phyloP scores from a whole-genome alignment of 1,140 invertebrate species.

The Hypothenemus hampei region DNA sequence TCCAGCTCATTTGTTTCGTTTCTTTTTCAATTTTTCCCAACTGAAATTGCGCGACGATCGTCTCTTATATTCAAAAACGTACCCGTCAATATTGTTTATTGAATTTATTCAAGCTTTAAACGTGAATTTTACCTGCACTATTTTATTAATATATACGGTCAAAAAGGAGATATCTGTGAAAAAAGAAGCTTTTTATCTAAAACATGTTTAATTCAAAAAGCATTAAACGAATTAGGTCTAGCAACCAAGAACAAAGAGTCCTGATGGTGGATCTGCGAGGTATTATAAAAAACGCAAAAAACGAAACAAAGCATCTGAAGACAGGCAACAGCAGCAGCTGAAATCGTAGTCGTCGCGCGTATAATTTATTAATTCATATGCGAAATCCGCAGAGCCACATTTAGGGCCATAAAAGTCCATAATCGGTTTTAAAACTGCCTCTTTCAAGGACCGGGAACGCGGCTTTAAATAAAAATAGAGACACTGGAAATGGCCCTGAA shows the following conservation, averaged over 20 bases:
- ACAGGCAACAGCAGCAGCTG: constrained; percentile 16
- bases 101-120: too few relatives aligned
- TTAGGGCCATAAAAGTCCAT: constrained; percentile 19
- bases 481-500: neutral
- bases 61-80: too few relatives aligned
- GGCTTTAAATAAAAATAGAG: constrained; percentile 22
- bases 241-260: neutral
- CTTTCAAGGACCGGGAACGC: constrained; percentile 1
- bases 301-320: constrained; percentile 22
- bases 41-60: too few relatives aligned
- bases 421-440: constrained; percentile 22
- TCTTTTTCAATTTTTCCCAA: constrained; percentile 3
- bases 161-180: too few relatives aligned
- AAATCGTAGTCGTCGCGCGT: constrained; percentile 22
- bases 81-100: too few relatives aligned
- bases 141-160: too few relatives aligned
- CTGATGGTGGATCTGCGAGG: neutral
- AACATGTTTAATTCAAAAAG: too few relatives aligned
- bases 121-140: too few relatives aligned
- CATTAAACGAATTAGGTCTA: neutral
- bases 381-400: constrained; percentile 16
- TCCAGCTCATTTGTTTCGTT: constrained; percentile 14
- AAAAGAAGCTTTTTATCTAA: too few relatives aligned
- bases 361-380: constrained; percentile 29
- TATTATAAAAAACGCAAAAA: constrained; percentile 9